A percentile compares a stretch with the other conserved stretches of the same genome.
These are phyloP conservation scores for Drosophila putrida DNA, from an alignment of 2,888 invertebrate genomes.

Conservation along the genomic window DNA sequence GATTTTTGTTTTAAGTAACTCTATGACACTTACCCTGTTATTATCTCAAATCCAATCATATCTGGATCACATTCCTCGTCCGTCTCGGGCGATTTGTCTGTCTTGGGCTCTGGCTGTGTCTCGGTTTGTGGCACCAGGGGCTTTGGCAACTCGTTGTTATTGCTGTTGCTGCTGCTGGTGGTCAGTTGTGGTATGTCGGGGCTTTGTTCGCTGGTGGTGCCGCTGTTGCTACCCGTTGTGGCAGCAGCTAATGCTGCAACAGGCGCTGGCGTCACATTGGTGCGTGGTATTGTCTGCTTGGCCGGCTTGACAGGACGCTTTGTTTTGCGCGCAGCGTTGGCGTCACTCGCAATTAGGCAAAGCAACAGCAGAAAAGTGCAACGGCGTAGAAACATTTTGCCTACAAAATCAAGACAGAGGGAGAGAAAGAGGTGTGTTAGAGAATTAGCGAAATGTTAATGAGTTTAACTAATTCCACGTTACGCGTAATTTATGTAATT, in stretches of 20 bases:
- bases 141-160: conserved; percentile 80
- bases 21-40: conserved; percentile 89
- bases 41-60: conserved; percentile 96
- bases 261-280: conserved; percentile 83
- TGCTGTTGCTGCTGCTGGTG: conserved; percentile 32
- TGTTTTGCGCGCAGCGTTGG: conserved; percentile 83
- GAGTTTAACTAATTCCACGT: conserved; percentile 67
- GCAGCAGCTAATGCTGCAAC: conserved; percentile 40
- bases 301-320: conserved; percentile 83
- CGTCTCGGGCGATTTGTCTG: conserved; percentile 71
- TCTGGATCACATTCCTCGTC: conserved; percentile 94
- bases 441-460: conserved; percentile 65
- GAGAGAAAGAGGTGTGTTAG: neutral
- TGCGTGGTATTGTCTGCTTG: conserved; percentile 84
- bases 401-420: conserved; percentile 45
- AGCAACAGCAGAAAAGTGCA: conserved; percentile 81
- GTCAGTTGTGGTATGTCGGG: conserved; percentile 40
- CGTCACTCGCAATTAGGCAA: conserved; percentile 82
- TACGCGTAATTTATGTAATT: conserved; percentile 78
- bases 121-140: conserved; percentile 72
- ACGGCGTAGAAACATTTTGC: conserved; percentile 83
- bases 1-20: neutral
- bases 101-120: conserved; percentile 76
- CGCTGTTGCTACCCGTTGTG: conserved; percentile 67
- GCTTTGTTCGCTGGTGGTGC: conserved; percentile 50